Evolutionary conservation across 2,113 vertebrate species (phyloP).

Genomic region (Crocuta crocuta): DNA sequence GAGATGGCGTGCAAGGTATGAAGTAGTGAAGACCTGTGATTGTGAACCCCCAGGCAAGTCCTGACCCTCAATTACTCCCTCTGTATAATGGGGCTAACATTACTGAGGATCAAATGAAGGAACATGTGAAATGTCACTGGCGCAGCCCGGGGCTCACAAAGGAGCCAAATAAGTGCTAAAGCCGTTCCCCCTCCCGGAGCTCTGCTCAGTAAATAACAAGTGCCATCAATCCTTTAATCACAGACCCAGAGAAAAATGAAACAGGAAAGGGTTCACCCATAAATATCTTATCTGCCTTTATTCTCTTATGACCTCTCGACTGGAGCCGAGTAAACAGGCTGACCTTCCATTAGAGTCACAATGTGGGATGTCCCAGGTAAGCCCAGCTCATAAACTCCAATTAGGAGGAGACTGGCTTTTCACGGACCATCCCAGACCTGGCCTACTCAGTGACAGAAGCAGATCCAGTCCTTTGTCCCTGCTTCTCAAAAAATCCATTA

Average conservation of each 20-base stretch:
- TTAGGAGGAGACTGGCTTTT: slow-evolving; percentile 44
- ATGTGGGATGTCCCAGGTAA: slow-evolving; percentile 51
- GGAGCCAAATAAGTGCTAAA: slow-evolving; percentile 37
- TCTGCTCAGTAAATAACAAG: slow-evolving; percentile 63
- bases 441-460: slow-evolving; percentile 46
- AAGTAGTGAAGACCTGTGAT: neutral
- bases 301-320: neutral
- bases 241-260: slow-evolving; percentile 48
- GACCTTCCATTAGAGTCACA: slow-evolving; percentile 56
- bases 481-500: slow-evolving; percentile 66
- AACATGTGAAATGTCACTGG: neutral
- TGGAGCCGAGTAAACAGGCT: slow-evolving; percentile 60
- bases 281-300: slow-evolving; percentile 68
- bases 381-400: slow-evolving; percentile 52
- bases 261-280: slow-evolving; percentile 58
- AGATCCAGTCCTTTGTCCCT: slow-evolving; percentile 64
- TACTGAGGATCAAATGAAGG: slow-evolving; percentile 38
- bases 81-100: neutral
- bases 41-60: slow-evolving; percentile 3
- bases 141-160: neutral
- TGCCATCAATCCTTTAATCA: slow-evolving; percentile 56
- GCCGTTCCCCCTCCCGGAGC: neutral
- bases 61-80: slow-evolving; percentile 51
- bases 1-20: neutral
- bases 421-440: slow-evolving; percentile 26